Base-by-base conservation (phyloP, 2,888 invertebrate species). In the Myathropa florea region DNA sequence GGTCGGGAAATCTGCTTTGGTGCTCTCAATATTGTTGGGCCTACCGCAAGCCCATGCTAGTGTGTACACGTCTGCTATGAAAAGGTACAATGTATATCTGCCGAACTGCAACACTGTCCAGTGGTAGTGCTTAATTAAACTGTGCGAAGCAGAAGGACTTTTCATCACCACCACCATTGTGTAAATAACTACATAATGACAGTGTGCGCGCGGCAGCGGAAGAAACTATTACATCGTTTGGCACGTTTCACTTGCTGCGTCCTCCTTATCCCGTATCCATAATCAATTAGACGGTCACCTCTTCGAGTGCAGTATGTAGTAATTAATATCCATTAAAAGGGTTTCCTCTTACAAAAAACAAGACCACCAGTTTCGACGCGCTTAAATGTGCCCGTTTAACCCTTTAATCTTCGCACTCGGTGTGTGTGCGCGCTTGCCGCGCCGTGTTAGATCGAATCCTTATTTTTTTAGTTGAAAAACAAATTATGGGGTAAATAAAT, bases 271-370 rank as follows among this genome's bases (percentile, higher is more conserved):
- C 57, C 65, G 30, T 28, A 63, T 83, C 61, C 83, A 83, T 83
- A 83, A 86, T 86, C 86, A 83, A 86, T 83, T 86, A 79, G 78
- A 83, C 59, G 57, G 23, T 71, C 68, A 67, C 46, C 73, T 59
- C 82, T 73, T 30, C 28, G 14, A 61, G 79, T 61, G 68, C 59
- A 28, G 53, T 55, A 30, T 67, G 23, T 63, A 79, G 75, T 83
- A 86, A 86, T 86, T 86, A 86, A 86, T 86, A 75, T 79, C 86
- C 86, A 86, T 86, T 75, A 86, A 86, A 81, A 79, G 39, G 68
- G 78, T 82, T 65, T 60, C 64, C 55, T 70, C 70, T 81, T 85
- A 68, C 71, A 65, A 12, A 72, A 73, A 59, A 46, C 46, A 57
- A 26, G 33, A 46, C 53, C 70, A 53, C 53, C 28, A 53, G 33